These are phyloP conservation scores for Amphipoea oculea DNA, from an alignment of 2,888 invertebrate species.

Conservation along the genomic window DNA sequence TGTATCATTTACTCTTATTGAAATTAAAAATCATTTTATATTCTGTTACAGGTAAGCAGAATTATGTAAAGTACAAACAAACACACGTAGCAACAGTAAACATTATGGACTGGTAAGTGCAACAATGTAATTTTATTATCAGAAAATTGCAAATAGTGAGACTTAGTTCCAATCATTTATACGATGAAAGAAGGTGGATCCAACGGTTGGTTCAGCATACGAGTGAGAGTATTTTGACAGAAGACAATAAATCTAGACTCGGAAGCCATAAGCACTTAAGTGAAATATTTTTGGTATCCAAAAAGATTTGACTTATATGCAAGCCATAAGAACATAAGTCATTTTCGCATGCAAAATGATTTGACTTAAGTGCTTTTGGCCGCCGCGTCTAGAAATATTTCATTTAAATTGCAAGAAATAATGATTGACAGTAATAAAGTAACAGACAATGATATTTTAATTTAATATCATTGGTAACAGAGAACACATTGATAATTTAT, in stretches of 20 bases:
- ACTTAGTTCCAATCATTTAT: background rate
- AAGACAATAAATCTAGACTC: background rate
- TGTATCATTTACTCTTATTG: background rate
- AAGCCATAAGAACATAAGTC: no score
- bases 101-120: slow-evolving; percentile 6
- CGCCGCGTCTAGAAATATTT: background rate
- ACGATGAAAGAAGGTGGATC: background rate
- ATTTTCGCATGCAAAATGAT: no score
- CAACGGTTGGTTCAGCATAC: background rate
- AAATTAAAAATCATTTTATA: background rate
- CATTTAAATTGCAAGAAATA: background rate
- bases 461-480: no score
- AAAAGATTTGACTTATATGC: no score
- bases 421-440: background rate
- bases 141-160: background rate
- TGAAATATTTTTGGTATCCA: no score
- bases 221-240: background rate
- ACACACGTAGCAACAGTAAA: background rate
- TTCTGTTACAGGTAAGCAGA: slow-evolving; percentile 53
- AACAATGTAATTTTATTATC: background rate
- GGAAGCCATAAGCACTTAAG: no score
- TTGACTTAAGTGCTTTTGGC: no score
- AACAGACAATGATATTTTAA: no score
- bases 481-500: background rate
- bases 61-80: background rate